A percentile compares a stretch with the other conserved stretches of the same genome.
phyloP scores from a whole-genome alignment of 2,888 invertebrate species.

The Ischnura elegans region DNA sequence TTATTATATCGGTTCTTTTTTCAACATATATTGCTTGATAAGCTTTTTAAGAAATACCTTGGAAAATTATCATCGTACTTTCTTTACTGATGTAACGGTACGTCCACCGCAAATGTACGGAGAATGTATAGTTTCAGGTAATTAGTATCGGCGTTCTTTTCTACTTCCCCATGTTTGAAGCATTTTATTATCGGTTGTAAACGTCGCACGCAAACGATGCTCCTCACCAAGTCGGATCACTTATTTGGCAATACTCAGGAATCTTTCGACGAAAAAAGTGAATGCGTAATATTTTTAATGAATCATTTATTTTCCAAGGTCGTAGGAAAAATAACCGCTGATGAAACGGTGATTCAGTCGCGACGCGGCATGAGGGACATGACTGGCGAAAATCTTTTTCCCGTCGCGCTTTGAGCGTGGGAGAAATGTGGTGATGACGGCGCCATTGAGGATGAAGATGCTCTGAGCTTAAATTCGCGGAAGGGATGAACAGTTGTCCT shows the following conservation, averaged over 20 bases:
- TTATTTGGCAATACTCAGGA: not conserved
- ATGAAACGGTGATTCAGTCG: slow-evolving; percentile 21
- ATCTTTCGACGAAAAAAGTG: not conserved
- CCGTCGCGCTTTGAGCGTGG: not conserved
- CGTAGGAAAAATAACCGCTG: not conserved
- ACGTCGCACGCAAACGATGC: too few relatives aligned
- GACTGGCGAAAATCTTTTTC: not conserved
- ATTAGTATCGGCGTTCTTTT: too few relatives aligned
- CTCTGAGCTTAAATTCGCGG: not conserved
- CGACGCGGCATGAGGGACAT: not conserved
- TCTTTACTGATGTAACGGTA: too few relatives aligned
- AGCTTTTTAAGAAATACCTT: too few relatives aligned
- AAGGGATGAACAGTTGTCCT: too few relatives aligned
- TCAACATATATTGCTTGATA: too few relatives aligned
- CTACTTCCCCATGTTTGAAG: too few relatives aligned
- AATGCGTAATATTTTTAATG: not conserved
- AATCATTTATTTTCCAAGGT: not conserved
- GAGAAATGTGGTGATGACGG: not conserved
- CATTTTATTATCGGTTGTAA: too few relatives aligned
- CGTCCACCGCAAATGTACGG: too few relatives aligned
- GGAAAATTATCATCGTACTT: too few relatives aligned
- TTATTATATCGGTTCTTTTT: too few relatives aligned
- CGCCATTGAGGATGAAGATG: not conserved
- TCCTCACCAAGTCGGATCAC: not conserved
- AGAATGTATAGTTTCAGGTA: too few relatives aligned